Percentiles rank a stretch among this genome's conserved stretches.
phyloP scores from a whole-genome alignment of 2,888 invertebrate species.

The Orthosia cruda region DNA sequence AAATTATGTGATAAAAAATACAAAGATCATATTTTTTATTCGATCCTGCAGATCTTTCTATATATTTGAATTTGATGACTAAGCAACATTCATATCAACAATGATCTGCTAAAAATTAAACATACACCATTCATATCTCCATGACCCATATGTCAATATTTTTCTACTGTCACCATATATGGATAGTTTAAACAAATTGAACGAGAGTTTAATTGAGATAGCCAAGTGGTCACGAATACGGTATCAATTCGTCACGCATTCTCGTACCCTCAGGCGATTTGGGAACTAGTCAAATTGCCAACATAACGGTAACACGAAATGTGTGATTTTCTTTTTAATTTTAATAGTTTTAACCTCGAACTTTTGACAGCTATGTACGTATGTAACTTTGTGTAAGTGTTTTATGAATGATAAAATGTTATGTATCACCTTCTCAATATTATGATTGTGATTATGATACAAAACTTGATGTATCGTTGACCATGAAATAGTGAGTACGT shows the following conservation, averaged over 20 bases:
- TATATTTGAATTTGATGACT: background rate
- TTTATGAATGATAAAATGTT: constrained; percentile 44
- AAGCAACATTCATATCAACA: constrained; percentile 13
- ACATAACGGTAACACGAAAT: constrained; percentile 76
- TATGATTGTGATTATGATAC: constrained; percentile 53
- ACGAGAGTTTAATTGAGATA: constrained; percentile 76
- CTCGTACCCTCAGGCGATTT: constrained; percentile 76
- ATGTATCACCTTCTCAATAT: constrained; percentile 50
- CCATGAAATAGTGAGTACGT: constrained; percentile 58
- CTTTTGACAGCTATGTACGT: constrained; percentile 51
- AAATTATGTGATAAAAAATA: background rate
- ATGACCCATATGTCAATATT: constrained; percentile 70
- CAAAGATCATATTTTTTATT: too few species aligned
- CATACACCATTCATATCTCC: constrained; percentile 39
- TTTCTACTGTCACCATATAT: constrained; percentile 70
- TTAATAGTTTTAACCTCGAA: constrained; percentile 58
- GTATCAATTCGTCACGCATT: constrained; percentile 71
- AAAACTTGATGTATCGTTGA: constrained; percentile 60
- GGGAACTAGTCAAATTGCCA: constrained; percentile 79
- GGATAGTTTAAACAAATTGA: constrained; percentile 72
- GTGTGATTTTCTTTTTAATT: constrained; percentile 60
- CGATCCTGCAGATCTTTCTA: background rate
- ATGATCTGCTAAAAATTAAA: constrained; percentile 49
- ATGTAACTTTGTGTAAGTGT: constrained; percentile 46
- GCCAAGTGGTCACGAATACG: constrained; percentile 80